Base-by-base conservation (phyloP, 2,888 invertebrate genomes). In the Tetragnatha montana region DNA sequence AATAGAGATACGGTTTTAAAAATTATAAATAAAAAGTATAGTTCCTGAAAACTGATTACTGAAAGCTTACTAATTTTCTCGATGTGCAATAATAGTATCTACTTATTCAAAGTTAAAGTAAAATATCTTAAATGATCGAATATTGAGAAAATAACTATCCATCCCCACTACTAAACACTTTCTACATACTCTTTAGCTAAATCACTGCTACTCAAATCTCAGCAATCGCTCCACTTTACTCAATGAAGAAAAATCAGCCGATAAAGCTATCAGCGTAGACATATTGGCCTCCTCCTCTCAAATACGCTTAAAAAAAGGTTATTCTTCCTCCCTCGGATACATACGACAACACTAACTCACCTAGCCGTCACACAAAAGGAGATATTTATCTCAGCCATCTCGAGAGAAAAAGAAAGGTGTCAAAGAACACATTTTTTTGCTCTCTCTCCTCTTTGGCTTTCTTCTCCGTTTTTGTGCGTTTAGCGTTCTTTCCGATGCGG, bases 331-430 rank as follows among this genome's bases (percentile, higher is more conserved):
- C 47, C 47, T 21, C 17, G 76, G 50, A 69, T 49, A 74, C 60
- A 88, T 82, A 80, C 83, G 88, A 80, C 79, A 75, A 80, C 88
- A 88, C 88, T 83, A 83, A 83, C 79, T 88, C 83, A 84, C 88
- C 87, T 73, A 79, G 69, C 73, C 19, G 60, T 21, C 73, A 51
- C 71, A 82, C 87, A 87, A 87, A 82, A 21, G 71, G 21, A 49
- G 79, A 35, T 79, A 88, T 88, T 83, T 88, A 79, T 88, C 88
- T 79, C 83, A 17, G n/a, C 22, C 17, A 71, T 71, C 21, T 60
- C n/a, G 68, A 84, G 69, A 70, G 71, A 35, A 71, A 21, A 73
- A 80, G 81, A 83, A 82, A 83, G 74, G 82, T 79, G 88, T 83
- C 79, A 79, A 88, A 79, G 73, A 79, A 68, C 83, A 88, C 8